A percentile compares a stretch with the other conserved stretches of the same genome.
phyloP scores from a whole-genome alignment of 2,113 vertebrate species.

The Carettochelys insculpta region DNA sequence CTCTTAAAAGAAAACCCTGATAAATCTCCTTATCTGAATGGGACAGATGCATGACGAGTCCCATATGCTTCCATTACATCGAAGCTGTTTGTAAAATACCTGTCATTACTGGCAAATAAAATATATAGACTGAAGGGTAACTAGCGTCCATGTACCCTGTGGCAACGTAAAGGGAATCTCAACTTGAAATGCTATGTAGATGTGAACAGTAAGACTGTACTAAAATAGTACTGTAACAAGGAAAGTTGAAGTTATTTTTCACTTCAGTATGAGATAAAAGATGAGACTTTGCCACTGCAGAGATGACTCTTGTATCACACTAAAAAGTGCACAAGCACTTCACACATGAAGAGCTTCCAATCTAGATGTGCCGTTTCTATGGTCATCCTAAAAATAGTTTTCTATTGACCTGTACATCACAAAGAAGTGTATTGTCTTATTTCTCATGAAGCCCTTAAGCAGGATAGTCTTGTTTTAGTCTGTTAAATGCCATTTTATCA shows the following conservation, averaged over 20 bases:
- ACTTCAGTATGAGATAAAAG: background rate
- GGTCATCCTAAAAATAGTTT: background rate
- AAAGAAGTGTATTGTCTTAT: background rate
- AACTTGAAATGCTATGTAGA: background rate
- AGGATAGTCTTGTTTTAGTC: background rate
- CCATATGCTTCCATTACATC: rapidly evolving
- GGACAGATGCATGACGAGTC: background rate
- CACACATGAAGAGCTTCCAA: background rate
- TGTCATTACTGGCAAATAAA: background rate
- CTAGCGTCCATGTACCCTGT: background rate
- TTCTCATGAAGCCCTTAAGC: background rate
- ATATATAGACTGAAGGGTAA: background rate
- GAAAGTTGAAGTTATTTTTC: background rate
- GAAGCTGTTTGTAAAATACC: background rate
- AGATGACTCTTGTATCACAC: conserved; percentile 27
- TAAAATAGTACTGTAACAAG: conserved; percentile 18
- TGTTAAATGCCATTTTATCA: background rate
- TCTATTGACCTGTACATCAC: background rate
- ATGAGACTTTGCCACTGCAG: conserved; percentile 12
- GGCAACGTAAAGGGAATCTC: background rate
- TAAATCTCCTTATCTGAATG: no score
- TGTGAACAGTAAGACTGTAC: background rate
- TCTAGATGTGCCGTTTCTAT: conserved; percentile 9
- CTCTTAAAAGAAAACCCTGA: background rate
- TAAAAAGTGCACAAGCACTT: background rate